Evolutionary conservation across 2,113 vertebrate species (phyloP).

Genomic region (Chloroceryle aenea): DNA sequence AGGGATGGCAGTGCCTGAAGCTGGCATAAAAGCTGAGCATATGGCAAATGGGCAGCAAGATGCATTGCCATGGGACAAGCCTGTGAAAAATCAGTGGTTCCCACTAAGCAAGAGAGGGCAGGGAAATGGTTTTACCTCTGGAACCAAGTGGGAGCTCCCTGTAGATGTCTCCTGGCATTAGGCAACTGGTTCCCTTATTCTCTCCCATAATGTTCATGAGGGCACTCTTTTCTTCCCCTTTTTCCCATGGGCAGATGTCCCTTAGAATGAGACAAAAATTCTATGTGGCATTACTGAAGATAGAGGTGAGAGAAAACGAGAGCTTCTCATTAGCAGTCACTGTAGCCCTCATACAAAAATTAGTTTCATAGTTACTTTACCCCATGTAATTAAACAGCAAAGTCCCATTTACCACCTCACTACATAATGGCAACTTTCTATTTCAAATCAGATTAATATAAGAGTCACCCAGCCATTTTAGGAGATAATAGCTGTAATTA

Average conservation of each 20-base stretch:
- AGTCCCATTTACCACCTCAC: slow-evolving; percentile 21
- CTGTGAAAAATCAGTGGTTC: not conserved
- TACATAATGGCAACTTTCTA: slow-evolving; percentile 29
- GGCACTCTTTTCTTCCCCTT: not conserved
- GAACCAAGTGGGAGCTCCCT: not conserved
- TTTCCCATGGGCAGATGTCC: not conserved
- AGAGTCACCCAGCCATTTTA: slow-evolving; percentile 55
- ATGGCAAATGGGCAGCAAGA: not conserved
- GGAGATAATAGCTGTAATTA: slow-evolving; percentile 64
- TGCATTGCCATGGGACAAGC: rapidly evolving
- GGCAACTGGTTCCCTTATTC: not conserved
- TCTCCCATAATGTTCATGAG: not conserved
- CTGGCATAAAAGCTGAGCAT: rapidly evolving
- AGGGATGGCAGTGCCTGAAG: not conserved
- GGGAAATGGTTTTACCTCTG: not conserved
- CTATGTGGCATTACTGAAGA: slow-evolving; percentile 21
- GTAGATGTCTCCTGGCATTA: not conserved
- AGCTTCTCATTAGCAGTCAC: slow-evolving; percentile 32
- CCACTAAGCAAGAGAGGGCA: not conserved
- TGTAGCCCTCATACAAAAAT: not conserved
- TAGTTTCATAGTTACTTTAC: not conserved
- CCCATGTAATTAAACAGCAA: slow-evolving; percentile 24
- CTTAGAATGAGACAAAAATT: not conserved
- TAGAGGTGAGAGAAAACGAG: slow-evolving; percentile 48
- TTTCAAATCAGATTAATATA: slow-evolving; percentile 46